Evolutionary conservation across 2,113 vertebrate genomes (phyloP), one percentile per base, ranked within the genome.

Genomic region (Pandion haliaetus): DNA sequence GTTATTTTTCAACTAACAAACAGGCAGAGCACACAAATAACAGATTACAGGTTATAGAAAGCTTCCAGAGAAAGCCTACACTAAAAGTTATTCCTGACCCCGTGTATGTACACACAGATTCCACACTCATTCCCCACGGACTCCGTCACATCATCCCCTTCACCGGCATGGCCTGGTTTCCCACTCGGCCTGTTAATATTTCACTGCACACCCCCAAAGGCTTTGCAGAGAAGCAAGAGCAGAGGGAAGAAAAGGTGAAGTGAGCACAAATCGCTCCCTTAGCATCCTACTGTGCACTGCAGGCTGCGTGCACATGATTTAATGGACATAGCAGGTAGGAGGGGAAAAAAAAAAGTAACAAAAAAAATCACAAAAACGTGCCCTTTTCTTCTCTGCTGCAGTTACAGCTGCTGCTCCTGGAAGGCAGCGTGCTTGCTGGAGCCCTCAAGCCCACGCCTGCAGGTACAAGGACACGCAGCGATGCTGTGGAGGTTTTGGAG

Each of bases 61-160:
- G 26, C 42, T 79, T 55, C 66, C 52, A 45, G 29, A 28, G 61
- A 47, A 70, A 55, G 54, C 8, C 36, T 4, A 6, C 8, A 0
- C 17, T 9, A 2, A 5, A 8, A 34, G 52, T 12, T 52, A 1
- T 2, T 13, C 31, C 42, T 9, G 19, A 15, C 6, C 19, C 78
- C 10, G 3, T 1, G 18, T 2, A 24, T 1, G 2, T 1, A 19
- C 6, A 3, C 0, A 0, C 29, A 29, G 54, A 32, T 19, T 29
- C 49, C 2, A 0, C 1, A 3, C 23, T 17, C 29, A 42, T 57
- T 65, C 67, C 32, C 59, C 13, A 2, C 1, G 2, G 61, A 20
- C 3, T 7, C 36, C 31, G 24, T 34, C 80, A 6, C 28, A 11
- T 10, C 44, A 21, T 9, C 49, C 40, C 55, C 67, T 31, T 31